Evolutionary conservation across 2,888 invertebrate genomes (phyloP).

Genomic region (Leptopilina drosophilae): DNA sequence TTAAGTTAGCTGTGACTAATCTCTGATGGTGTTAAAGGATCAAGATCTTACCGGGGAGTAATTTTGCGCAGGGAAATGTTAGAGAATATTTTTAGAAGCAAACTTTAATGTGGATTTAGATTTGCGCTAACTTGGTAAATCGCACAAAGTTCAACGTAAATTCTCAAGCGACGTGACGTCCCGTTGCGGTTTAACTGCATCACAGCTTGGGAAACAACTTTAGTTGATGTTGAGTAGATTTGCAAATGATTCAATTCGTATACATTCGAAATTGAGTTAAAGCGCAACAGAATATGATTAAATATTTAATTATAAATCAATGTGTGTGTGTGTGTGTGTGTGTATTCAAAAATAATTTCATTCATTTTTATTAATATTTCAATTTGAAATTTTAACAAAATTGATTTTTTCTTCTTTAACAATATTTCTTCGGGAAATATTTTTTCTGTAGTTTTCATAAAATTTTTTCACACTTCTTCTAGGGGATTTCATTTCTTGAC

Average conservation of each 20-base stretch:
- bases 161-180: conserved; percentile 3
- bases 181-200: conserved; percentile 23
- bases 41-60: not conserved
- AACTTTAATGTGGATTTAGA: conserved; percentile 17
- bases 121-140: conserved; percentile 19
- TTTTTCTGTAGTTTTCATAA: too few species aligned
- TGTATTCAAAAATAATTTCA: too few species aligned
- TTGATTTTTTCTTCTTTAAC: too few species aligned
- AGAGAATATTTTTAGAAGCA: not conserved
- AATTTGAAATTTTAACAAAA: too few species aligned
- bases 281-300: not conserved
- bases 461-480: too few species aligned
- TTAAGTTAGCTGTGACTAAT: not conserved
- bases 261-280: conserved; percentile 1
- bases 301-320: not conserved
- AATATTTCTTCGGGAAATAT: too few species aligned
- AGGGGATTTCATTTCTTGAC: too few species aligned
- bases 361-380: too few species aligned
- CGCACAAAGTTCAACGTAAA: conserved; percentile 18
- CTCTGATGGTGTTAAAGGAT: conserved; percentile 11
- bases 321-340: too few species aligned
- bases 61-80: not conserved
- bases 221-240: conserved; percentile 28
- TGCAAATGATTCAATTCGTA: conserved; percentile 29
- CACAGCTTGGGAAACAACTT: conserved; percentile 21